Evolutionary conservation across 2,113 vertebrate genomes (phyloP).

Genomic region (Sander vitreus): DNA sequence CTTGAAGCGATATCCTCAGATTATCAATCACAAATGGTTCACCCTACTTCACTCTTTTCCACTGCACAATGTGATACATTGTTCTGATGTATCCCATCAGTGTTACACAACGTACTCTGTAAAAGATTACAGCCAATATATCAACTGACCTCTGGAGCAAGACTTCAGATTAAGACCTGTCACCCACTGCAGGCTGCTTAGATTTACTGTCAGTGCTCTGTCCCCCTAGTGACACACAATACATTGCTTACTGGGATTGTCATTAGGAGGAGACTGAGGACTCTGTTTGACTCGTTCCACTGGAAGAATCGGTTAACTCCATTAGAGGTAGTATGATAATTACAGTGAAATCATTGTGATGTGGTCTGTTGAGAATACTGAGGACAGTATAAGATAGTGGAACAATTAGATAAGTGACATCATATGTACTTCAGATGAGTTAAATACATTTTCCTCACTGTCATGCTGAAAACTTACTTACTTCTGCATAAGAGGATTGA

Average conservation of each 20-base stretch:
- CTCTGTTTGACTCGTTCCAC: constrained; percentile 12
- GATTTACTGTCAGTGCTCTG: constrained; percentile 60
- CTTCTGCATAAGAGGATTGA: background rate
- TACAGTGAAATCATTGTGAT: constrained; percentile 7
- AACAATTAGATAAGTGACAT: constrained; percentile 25
- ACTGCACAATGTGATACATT: constrained; percentile 42
- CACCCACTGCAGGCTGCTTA: constrained; percentile 36
- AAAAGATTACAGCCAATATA: constrained; percentile 72
- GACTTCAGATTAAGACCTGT: constrained; percentile 70
- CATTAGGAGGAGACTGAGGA: constrained; percentile 27
- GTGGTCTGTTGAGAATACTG: constrained; percentile 3
- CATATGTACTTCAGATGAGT: constrained; percentile 23
- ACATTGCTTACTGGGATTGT: constrained; percentile 38
- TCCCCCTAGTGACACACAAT: constrained; percentile 30
- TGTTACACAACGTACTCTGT: constrained; percentile 62
- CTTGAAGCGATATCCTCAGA: constrained; percentile 46
- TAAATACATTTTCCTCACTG: constrained; percentile 24
- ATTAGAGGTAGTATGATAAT: constrained; percentile 28
- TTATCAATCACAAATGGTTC: constrained; percentile 65
- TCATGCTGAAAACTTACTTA: constrained; percentile 6
- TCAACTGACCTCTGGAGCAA: constrained; percentile 71
- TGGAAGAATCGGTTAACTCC: constrained; percentile 20
- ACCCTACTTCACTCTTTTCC: constrained; percentile 32
- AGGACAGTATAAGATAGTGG: background rate
- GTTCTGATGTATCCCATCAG: constrained; percentile 65